phyloP scores from a whole-genome alignment of 2,113 vertebrate genomes.

The Pygoscelis antarcticus region DNA sequence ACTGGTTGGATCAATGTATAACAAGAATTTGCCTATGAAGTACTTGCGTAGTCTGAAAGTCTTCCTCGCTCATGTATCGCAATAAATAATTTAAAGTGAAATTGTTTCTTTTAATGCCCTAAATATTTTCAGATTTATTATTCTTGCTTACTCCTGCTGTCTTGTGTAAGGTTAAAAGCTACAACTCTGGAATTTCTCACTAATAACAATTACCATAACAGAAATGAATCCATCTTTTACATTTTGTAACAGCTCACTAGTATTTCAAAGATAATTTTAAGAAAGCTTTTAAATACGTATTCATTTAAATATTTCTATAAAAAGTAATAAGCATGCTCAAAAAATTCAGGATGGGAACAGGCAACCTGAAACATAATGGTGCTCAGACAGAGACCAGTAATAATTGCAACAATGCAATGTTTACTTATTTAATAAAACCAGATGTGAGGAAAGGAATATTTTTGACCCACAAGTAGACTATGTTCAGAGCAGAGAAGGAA shows the following conservation, averaged over 20 bases:
- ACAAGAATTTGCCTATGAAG: not conserved
- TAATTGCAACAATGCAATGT: not conserved
- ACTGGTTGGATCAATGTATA: not conserved
- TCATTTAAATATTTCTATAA: not conserved
- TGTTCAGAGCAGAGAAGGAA: not conserved
- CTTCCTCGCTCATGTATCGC: not conserved
- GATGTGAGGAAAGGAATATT: not conserved
- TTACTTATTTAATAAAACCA: not conserved
- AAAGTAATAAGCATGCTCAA: not conserved
- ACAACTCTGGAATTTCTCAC: not conserved
- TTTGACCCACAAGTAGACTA: not conserved
- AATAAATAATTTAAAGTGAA: constrained; percentile 21
- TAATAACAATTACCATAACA: not conserved
- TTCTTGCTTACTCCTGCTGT: not conserved
- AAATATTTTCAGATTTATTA: constrained; percentile 23
- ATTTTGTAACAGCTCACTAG: not conserved
- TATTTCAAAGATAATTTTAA: not conserved
- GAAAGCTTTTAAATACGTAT: not conserved
- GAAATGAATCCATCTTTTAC: not conserved
- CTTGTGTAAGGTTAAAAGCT: not conserved
- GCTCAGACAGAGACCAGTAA: not conserved
- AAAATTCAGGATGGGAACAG: not conserved
- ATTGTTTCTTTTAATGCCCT: not conserved
- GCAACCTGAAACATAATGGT: not conserved
- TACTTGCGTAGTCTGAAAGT: not conserved